Conservation (phyloP, 2,797 vertebrate genomes). For the Acipenser ruthenus region DNA sequence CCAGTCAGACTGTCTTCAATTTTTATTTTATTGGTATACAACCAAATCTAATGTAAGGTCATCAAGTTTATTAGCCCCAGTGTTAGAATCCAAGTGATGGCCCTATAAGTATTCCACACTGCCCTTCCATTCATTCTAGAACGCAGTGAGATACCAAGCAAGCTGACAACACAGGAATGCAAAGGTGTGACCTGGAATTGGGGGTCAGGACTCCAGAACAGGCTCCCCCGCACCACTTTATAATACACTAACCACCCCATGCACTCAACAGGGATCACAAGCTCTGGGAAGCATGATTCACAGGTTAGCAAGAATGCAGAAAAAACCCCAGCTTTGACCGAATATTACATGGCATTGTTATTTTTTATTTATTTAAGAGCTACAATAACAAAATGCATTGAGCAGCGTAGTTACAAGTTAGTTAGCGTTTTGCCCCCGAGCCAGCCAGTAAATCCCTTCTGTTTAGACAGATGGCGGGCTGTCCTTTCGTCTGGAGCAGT, state of each 20-base stretch:
- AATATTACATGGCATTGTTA: conserved; percentile 3
- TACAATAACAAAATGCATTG: conserved; percentile 20
- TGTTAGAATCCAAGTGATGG: no score
- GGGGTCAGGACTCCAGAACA: no score
- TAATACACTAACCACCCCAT: no score
- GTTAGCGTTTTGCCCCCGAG: conserved; percentile 31
- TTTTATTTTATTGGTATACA: no score
- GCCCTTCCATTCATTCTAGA: no score
- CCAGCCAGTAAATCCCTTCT: conserved; percentile 32
- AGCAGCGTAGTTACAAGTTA: conserved; percentile 30
- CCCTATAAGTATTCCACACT: no score
- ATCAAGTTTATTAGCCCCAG: no score
- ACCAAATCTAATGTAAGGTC: no score
- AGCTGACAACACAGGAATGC: background rate
- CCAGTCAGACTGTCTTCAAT: no score
- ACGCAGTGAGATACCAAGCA: background rate
- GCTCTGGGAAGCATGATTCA: conserved; percentile 1
- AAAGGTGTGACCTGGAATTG: no score
- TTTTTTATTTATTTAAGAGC: conserved; percentile 20
- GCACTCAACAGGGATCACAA: background rate
- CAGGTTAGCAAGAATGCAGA: conserved; percentile 12
- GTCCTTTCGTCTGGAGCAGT: conserved; percentile 42
- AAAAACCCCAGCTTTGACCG: conserved; percentile 8
- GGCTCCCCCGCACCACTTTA: no score
- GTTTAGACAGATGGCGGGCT: conserved; percentile 54